Evolutionary conservation across 2,797 vertebrate genomes (phyloP).

Genomic region (Clarias platycephalus): DNA sequence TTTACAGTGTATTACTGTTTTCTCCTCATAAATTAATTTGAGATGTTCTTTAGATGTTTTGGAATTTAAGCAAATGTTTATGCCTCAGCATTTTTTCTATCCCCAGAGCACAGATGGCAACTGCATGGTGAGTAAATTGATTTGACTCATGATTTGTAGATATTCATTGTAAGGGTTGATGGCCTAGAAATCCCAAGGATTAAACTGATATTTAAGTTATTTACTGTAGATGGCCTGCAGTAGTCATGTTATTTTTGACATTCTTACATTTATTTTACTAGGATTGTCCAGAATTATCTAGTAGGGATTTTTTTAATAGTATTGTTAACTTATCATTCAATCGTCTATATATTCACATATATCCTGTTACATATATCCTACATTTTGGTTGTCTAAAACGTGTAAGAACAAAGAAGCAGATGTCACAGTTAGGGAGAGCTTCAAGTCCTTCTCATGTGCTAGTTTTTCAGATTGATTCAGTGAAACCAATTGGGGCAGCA

Average conservation of each 20-base stretch:
- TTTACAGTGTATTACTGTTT: not conserved
- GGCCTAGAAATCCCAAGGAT: conserved; percentile 39
- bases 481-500: conserved; percentile 71
- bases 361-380: not conserved
- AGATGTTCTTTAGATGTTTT: conserved; percentile 7
- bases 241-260: not conserved
- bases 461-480: conserved; percentile 70
- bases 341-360: not conserved
- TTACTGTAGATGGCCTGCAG: not conserved
- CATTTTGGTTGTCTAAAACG: not conserved
- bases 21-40: not conserved
- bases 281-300: not conserved
- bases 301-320: not conserved
- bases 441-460: conserved; percentile 57
- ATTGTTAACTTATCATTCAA: not conserved
- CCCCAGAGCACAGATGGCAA: not conserved
- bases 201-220: conserved; percentile 51
- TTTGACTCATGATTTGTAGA: conserved; percentile 42
- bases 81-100: not conserved
- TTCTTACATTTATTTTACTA: not conserved
- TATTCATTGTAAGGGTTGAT: conserved; percentile 35
- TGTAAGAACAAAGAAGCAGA: not conserved
- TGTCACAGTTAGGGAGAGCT: not conserved
- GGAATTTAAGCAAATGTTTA: conserved; percentile 10
- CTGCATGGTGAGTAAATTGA: conserved; percentile 38